phyloP scores from a whole-genome alignment of 2,888 invertebrate genomes.

The Epirrhoe alternata region DNA sequence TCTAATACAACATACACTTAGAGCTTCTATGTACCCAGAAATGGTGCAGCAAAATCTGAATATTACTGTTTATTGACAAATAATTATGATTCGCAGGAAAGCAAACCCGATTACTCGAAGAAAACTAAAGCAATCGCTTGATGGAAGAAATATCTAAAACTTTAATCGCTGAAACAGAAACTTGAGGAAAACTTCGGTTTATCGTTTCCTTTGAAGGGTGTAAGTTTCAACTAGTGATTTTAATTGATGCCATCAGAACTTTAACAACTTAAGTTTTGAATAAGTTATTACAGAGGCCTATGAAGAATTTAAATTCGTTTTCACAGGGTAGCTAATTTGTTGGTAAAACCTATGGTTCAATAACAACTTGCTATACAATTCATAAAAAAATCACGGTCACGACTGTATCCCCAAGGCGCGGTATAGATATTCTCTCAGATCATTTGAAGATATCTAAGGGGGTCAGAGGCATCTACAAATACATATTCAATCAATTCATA shows the following conservation, averaged over 20 bases:
- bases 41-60: no score
- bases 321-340: background rate
- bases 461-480: no score
- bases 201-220: conserved; percentile 25
- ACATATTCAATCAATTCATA: no score
- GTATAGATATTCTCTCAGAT: no score
- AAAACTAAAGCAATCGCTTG: conserved; percentile 26
- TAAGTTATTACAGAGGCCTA: background rate
- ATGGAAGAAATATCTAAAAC: conserved; percentile 25
- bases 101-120: background rate
- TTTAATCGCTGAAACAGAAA: conserved; percentile 26
- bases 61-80: background rate
- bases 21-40: no score
- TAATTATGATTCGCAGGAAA: background rate
- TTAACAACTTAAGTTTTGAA: conserved; percentile 12
- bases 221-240: conserved; percentile 26
- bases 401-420: no score
- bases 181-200: conserved; percentile 26
- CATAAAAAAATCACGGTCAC: no score
- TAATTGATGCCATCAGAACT: conserved; percentile 24
- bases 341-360: background rate
- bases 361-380: no score
- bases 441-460: no score
- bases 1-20: no score
- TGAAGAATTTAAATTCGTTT: background rate